phyloP scores from a whole-genome alignment of 2,797 vertebrate species.

The Sebastes cheni region DNA sequence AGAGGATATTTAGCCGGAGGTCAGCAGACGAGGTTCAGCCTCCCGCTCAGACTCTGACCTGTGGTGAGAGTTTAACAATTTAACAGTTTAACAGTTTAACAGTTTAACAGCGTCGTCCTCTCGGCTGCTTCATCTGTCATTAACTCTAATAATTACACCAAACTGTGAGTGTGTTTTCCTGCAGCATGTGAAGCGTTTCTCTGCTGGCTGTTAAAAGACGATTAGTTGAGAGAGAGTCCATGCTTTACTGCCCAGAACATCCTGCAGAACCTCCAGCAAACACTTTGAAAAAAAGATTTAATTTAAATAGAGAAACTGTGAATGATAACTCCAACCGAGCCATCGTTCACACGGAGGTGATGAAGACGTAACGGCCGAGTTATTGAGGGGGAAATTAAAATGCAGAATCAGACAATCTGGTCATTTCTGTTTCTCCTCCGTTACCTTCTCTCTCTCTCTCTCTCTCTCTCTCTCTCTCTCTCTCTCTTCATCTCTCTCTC shows the following conservation, averaged over 20 bases:
- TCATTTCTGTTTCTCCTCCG: background rate
- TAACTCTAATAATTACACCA: slow-evolving; percentile 26
- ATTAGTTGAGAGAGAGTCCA: slow-evolving; percentile 6
- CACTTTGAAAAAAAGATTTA: background rate
- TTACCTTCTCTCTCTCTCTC: background rate
- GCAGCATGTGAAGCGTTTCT: slow-evolving; percentile 14
- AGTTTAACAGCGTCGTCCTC: background rate
- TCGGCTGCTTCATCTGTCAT: background rate
- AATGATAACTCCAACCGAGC: background rate
- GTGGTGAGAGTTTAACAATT: background rate
- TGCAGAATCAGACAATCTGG: background rate
- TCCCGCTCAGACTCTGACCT: background rate
- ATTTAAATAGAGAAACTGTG: background rate
- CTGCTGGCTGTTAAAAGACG: slow-evolving; percentile 34
- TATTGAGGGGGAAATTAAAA: slow-evolving; percentile 3
- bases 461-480: background rate
- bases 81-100: background rate
- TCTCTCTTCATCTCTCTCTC: background rate
- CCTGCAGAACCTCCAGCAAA: slow-evolving; percentile 12
- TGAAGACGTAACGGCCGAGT: background rate
- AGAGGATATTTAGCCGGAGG: too few relatives aligned
- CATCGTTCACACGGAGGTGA: slow-evolving; percentile 7
- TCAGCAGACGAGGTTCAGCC: too few relatives aligned
- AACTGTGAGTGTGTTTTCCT: slow-evolving; percentile 29
- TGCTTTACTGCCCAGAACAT: slow-evolving; percentile 7